Percentiles rank a stretch among this genome's conserved stretches.
phyloP scores from a whole-genome alignment of 2,797 vertebrate species.

The Pantherophis alleghaniensis region DNA sequence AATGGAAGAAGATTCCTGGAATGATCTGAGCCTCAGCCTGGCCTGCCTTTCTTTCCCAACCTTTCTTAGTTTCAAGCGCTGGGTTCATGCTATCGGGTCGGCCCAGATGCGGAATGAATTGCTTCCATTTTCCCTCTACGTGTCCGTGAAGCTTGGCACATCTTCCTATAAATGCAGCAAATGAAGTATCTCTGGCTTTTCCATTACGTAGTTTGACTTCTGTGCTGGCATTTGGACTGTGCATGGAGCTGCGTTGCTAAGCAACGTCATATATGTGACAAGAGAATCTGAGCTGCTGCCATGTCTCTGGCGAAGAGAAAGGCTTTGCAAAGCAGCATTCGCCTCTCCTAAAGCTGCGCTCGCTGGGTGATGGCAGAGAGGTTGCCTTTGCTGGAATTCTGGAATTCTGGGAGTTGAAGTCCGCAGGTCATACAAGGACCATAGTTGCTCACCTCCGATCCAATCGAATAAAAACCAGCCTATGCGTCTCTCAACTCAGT shows the following conservation, averaged over 20 bases:
- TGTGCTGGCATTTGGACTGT: conserved; percentile 22
- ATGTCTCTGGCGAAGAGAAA: neutral
- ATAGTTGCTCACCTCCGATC: neutral
- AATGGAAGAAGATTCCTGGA: neutral
- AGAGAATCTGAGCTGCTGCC: neutral
- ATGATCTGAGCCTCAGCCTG: neutral
- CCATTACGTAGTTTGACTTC: conserved; percentile 17
- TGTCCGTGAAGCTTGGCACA: neutral
- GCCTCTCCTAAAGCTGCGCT: neutral
- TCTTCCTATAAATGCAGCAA: neutral
- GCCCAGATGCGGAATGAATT: neutral
- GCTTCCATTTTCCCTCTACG: neutral
- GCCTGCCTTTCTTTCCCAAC: neutral
- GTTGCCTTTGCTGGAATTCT: neutral
- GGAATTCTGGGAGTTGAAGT: neutral
- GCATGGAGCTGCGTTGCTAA: conserved; percentile 33
- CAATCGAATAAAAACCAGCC: neutral
- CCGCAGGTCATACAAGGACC: neutral
- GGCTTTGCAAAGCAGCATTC: neutral
- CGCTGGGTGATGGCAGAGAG: neutral
- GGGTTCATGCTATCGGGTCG: neutral
- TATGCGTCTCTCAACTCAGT: neutral
- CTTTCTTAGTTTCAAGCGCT: neutral
- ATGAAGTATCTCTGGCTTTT: neutral
- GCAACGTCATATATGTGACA: neutral